Evolutionary conservation across 2,113 vertebrate genomes (phyloP).

Genomic region (Eidolon helvum): DNA sequence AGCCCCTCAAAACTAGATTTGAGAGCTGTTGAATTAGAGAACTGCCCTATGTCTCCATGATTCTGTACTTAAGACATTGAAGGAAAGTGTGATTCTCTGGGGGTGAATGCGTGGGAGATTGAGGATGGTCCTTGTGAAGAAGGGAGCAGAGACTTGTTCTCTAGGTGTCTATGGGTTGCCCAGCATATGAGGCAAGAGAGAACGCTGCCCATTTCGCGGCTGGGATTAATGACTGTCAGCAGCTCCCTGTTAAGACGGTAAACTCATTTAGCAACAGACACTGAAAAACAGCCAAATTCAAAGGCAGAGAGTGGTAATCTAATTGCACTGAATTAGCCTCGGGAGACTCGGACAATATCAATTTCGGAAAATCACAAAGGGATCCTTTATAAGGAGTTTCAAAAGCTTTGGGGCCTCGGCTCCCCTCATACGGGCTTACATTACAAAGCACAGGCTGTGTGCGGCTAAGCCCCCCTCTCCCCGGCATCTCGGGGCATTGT

Average conservation of each 20-base stretch:
- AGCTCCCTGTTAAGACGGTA: neutral
- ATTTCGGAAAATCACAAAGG: conserved; percentile 55
- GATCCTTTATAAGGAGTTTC: conserved; percentile 52
- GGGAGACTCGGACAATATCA: conserved; percentile 52
- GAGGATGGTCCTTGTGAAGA: accelerated
- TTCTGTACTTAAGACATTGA: neutral
- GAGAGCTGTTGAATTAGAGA: neutral
- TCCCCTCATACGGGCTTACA: neutral
- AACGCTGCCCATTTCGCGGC: conserved; percentile 27
- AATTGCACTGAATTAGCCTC: conserved; percentile 69
- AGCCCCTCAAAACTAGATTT: neutral
- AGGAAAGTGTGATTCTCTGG: neutral
- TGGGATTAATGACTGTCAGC: conserved; percentile 49
- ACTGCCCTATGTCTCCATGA: neutral
- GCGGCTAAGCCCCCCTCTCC: conserved; percentile 27
- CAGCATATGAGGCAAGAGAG: neutral
- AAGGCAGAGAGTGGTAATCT: conserved; percentile 64
- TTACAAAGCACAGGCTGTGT: conserved; percentile 24
- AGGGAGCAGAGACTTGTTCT: neutral
- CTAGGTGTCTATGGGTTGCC: neutral
- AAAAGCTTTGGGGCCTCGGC: conserved; percentile 7
- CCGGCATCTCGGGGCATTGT: neutral
- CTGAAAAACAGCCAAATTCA: conserved; percentile 72
- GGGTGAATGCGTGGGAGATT: neutral
- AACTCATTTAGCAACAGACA: conserved; percentile 73